These are phyloP conservation scores for Atlantisia rogersi DNA, from an alignment of 2,113 vertebrate genomes.

Conservation along the genomic window DNA sequence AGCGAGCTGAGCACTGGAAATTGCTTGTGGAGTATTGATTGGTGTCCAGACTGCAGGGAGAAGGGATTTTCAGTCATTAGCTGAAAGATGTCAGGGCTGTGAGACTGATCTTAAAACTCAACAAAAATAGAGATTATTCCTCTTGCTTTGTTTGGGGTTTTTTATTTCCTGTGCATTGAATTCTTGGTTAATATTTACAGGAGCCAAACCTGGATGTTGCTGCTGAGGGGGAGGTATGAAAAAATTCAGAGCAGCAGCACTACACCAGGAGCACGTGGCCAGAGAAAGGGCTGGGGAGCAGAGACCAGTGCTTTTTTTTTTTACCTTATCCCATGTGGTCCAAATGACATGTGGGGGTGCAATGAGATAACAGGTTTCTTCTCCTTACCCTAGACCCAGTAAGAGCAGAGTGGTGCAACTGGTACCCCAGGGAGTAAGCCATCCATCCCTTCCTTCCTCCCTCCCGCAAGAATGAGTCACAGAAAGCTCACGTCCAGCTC, in stretches of 20 bases:
- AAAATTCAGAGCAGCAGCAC: not conserved
- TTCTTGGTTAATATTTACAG: not conserved
- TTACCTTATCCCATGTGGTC: fast-evolving
- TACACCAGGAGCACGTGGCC: not conserved
- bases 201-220: not conserved
- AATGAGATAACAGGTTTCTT: not conserved
- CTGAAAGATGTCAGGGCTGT: not conserved
- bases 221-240: not conserved
- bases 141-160: not conserved
- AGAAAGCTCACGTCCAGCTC: not conserved
- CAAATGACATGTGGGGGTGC: not conserved
- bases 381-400: not conserved
- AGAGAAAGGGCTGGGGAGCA: not conserved
- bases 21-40: slow-evolving; percentile 57
- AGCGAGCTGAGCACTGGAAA: not conserved
- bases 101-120: not conserved
- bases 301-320: not conserved
- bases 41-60: slow-evolving; percentile 24
- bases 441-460: not conserved
- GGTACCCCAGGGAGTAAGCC: not conserved
- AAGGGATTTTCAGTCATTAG: slow-evolving; percentile 62
- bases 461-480: not conserved
- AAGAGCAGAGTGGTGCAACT: not conserved
- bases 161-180: slow-evolving; percentile 2
- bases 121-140: slow-evolving; percentile 22